Base-by-base conservation (phyloP, 1,140 invertebrate genomes). In the Atta colombica region DNA sequence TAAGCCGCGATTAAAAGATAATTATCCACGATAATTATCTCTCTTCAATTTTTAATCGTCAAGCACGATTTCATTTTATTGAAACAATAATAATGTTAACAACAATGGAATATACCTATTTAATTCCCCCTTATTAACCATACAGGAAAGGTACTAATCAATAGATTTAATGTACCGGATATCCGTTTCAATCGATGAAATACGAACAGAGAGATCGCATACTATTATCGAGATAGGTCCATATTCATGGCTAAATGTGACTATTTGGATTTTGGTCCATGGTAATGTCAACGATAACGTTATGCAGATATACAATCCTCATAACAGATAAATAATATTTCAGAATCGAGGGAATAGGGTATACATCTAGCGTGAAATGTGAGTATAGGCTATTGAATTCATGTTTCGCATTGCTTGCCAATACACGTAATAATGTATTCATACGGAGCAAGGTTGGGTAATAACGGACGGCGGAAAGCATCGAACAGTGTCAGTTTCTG, bases 281-380 rank as follows among this genome's bases (percentile, higher is more conserved):
- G 80, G 58, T 84, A 74, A 84, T 74, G 80, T 84, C 69, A 65
- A 84, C 55, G 80, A 84, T 74, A 84, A 75, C 69, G 80, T 75
- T 75, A 39, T 81, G 21, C 35, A 25, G 39, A 28, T 25, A 51
- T 49, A 61, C 6, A 53, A 84, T 84, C 25, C 60, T 49, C 80
- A 8, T 51, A 65, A 61, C 69, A 51, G 65, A 63, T 49, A 84
- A 84, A 84, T 84, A 84, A 84, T 74, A 84, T 84, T 84, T 84
- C 55, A 51, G 18, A 12, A 75, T 28, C n/a, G 7, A 16, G 69
- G 31, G 69, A 25, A 61, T 18, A 12, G 58, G 18, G 28, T 51
- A 69, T 45, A 21, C 51, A 75, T 61, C 60, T 35, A 74, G 39
- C 39, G 45, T 84, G 80, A 84, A 84, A 84, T 84, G 80, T 75